Evolutionary conservation across 2,888 invertebrate species (phyloP), one percentile per base, ranked within the genome.

Genomic region (Diarsia brunnea): DNA sequence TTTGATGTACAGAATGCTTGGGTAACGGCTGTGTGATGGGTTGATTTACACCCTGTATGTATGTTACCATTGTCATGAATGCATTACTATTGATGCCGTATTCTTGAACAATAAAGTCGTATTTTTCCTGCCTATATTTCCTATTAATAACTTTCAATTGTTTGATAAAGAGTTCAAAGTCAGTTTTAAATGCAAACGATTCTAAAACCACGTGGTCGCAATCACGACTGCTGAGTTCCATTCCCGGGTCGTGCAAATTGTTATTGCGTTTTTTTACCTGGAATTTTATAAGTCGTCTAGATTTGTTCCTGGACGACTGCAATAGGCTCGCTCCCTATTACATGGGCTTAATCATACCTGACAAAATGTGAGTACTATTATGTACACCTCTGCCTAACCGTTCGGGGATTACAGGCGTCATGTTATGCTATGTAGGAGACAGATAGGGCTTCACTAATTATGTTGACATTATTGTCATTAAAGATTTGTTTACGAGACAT

Each of bases 401-500:
- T 19, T 49, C 47, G 5, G 47, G 47, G 19, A 47, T 49, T 19
- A 19, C 47, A 49, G 49, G 49, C 49, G 49, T 19, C 2, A 49
- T 49, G 7, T 49, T 19, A 49, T 49, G 47, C 19, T 16, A 49
- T 5, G 16, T 47, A 47, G 47, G 19, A 49, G 31, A 68, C 24
- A 68, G 2, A 53, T 51, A 21, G 8, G 38, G 24, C 58, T 58
- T 68, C 19, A 58, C 19, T 16, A 3, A 16, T 21, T 16, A 43
- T 45, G 58, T 73, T 49, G 43, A 27, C n/a, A 58, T 24, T 49
- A 38, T 47, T 21, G 11, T 21, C 43, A 16, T 14, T 16, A 53
- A 53, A 38, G 11, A 58, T 16, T 73, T 75, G 73, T 75, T 73
- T 75, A 73, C 58, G 16, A 64, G 43, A 58, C 64, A 14, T 0